Evolutionary conservation across 2,888 invertebrate genomes (phyloP).

Genomic region (Carcina quercana): DNA sequence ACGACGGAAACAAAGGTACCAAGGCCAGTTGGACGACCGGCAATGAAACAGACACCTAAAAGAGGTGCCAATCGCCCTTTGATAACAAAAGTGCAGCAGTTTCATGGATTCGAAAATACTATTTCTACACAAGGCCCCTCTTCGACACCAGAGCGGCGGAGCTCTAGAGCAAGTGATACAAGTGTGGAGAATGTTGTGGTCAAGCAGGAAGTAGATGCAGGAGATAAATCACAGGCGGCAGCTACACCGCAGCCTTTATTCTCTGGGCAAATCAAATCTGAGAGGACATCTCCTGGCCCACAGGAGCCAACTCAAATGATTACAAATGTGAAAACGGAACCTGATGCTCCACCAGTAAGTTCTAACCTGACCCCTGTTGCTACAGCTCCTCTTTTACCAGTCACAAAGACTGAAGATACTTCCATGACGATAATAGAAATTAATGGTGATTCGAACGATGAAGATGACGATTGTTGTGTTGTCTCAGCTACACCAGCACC

Average conservation of each 20-base stretch:
- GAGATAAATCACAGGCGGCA: slow-evolving; percentile 22
- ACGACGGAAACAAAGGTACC: slow-evolving; percentile 23
- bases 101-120: slow-evolving; percentile 25
- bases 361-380: slow-evolving; percentile 9
- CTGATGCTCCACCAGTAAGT: slow-evolving; percentile 23
- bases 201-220: slow-evolving; percentile 46
- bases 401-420: slow-evolving; percentile 50
- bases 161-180: slow-evolving; percentile 26
- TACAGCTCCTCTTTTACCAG: slow-evolving; percentile 36
- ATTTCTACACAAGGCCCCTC: slow-evolving; percentile 18
- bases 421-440: slow-evolving; percentile 58
- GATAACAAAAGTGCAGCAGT: slow-evolving; percentile 10
- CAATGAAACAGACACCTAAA: slow-evolving; percentile 61
- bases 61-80: slow-evolving; percentile 38
- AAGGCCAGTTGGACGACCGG: slow-evolving; percentile 39
- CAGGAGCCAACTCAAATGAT: slow-evolving; percentile 36
- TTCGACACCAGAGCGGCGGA: slow-evolving; percentile 29
- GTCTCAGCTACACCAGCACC: slow-evolving; percentile 63
- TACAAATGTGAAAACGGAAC: slow-evolving; percentile 51
- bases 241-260: slow-evolving; percentile 38
- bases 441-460: slow-evolving; percentile 64
- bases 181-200: slow-evolving; percentile 43
- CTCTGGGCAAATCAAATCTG: slow-evolving; percentile 51
- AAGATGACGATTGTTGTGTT: slow-evolving; percentile 66
- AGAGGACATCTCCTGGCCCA: slow-evolving; percentile 45